Base-by-base conservation (phyloP, 2,113 vertebrate species). In the Deroptyus accipitrinus region DNA sequence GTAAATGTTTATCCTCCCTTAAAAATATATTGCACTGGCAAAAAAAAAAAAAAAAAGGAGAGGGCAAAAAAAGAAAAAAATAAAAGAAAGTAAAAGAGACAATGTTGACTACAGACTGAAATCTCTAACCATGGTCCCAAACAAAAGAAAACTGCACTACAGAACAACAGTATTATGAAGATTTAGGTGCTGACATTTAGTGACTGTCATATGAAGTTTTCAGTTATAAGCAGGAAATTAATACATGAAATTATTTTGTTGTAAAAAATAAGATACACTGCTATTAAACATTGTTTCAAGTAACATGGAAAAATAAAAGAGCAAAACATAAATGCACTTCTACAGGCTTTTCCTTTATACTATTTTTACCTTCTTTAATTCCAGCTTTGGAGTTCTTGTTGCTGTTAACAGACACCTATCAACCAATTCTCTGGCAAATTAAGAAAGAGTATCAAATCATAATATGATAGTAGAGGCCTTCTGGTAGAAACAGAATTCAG, bases 271-370 rank as follows among this genome's bases (percentile, higher is more conserved):
- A 94, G 62, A 95, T 61, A 90, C 49, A 96, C 69, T 87, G 74
- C 79, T 96, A 92, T 90, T 95, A 90, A 83, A 92, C 74, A 85
- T 86, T 91, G 83, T 89, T 90, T 95, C 90, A 92, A 90, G 59
- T 95, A 95, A 95, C 7, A 42, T 86, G 79, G 52, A 96, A 83
- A 96, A 97, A 97, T 90, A 95, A 97, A 97, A 89, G 41, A 86
- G 20, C 27, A 93, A 94, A 94, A 84, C 33, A 24, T 52, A 84
- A 95, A 49, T 88, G 57, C 62, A 94, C 61, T 87, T 96, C 75
- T 83, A 79, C 55, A 95, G 75, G 86, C 54, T 86, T 87, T 91
- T 97, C 72, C 59, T 96, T 95, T 81, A 78, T 17, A 19, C 27
- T 73, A 46, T 69, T 79, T 75, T 55, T 73, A 67, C 96, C 9